Base-by-base conservation (phyloP, 2,113 vertebrate genomes). In the Erpornis zantholeuca region DNA sequence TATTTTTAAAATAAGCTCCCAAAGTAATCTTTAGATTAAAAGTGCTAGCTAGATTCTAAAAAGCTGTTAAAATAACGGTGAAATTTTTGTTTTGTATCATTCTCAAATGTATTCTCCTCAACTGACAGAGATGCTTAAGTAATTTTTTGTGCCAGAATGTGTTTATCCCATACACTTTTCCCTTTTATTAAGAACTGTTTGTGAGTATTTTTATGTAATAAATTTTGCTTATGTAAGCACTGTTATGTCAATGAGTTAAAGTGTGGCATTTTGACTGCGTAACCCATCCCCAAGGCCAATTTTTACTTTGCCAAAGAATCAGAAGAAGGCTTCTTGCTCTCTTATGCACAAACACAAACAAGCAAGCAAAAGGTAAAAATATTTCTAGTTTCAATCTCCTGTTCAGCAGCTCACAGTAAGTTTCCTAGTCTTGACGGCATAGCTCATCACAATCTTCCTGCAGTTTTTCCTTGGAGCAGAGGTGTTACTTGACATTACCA, bases 161-260 rank as follows among this genome's bases (percentile, higher is more conserved):
- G 4, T 50, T 92, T 54, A 64, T 18, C 9, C 7, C 9, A 28
- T 33, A 18, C 0, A 0, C 2, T 61, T 70, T 6, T 52, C 13
- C 12, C 12, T 47, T 44, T 76, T 44, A 44, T 35, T 63, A 27
- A 78, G 77, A 77, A 21, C 9, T 57, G 49, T 3, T 7, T 57
- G 6, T 27, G 24, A 61, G 9, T 64, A 29, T 24, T 50, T 54
- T 73, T 75, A 27, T 6, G 15, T 33, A 15, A 14, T n/a, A 79
- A 61, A 7, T 42, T 75, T 73, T 79, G 2, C 4, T 3, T 57
- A 11, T 15, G 8, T 28, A 75, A 75, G 2, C 4, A 35, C 25
- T 47, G 3, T 23, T 33, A 6, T 11, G 12, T 75, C 78, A 66
- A 9, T 44, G 25, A 82, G 18, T 21, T 89, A 29, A 12, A 44